Base-by-base conservation (phyloP, 1,140 invertebrate species). In the Olivierus martensii region DNA sequence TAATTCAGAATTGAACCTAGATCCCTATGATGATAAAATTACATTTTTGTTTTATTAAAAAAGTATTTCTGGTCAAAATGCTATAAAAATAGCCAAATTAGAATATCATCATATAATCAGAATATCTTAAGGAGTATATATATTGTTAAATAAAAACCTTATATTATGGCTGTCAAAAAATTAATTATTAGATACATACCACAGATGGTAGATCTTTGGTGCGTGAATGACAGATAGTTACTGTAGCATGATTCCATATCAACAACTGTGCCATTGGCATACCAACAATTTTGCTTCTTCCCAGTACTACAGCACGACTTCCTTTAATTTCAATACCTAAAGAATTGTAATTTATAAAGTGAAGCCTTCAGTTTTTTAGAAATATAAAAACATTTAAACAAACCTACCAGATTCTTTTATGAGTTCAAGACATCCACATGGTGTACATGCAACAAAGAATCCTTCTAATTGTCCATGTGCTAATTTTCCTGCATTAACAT, bases 211-310 rank as follows among this genome's bases (percentile, higher is more conserved):
- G 72, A 69, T 94, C 78, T 61, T 79, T 80, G 0, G 94, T 98
- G 71, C 80, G 87, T 0, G 93, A 96, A 71, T 99, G 95, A 63
- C 94, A 98, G 35, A 95, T 78, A 9, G 91, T 96, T 1, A 98
- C 92, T 3, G 93, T 98, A 1, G 92, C 92, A 73, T 99, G 75
- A 52, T 93, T 78, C 93, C 93, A 99, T 68, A 94, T 89, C 7
- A 99, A 75, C 11, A 99, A 72, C 71, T 96, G 90, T 0, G 91
- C 79, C 49, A 87, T 84, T 1, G 95, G 95, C 0, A 90, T 89
- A 19, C 95, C 95, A 5, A 99, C 93, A 65, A 99, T 98, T 73
- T 96, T 94, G 68, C 92, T 61, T 14, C 60, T 49, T 10, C 95
- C 95, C 39, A 99, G 67, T 10, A 99, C 92, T 14, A 99, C 93